Conservation (phyloP, 2,888 invertebrate genomes). For the Cheilosia vernalis region DNA sequence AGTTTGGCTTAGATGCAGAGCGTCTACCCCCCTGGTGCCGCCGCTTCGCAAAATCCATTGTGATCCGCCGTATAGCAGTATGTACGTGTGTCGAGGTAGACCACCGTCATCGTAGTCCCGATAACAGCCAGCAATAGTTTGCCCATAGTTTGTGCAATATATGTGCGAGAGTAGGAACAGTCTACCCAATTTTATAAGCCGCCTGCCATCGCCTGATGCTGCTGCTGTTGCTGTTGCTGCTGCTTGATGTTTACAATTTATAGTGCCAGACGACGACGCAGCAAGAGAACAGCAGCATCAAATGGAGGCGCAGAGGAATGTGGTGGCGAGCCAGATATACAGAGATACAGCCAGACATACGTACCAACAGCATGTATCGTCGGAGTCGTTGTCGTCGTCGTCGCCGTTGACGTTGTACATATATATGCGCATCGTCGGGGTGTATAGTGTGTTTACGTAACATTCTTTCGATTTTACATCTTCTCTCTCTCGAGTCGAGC, state of each 20-base stretch:
- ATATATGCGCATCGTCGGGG: conserved; percentile 27
- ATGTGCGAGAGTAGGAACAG: neutral
- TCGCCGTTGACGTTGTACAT: conserved; percentile 12
- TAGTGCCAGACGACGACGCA: conserved; percentile 41
- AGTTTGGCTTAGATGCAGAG: conserved; percentile 18
- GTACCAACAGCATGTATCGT: conserved; percentile 8
- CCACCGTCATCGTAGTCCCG: conserved; percentile 25
- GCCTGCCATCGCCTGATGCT: conserved; percentile 3
- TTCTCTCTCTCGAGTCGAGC: conserved; percentile 55
- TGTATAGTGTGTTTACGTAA: conserved; percentile 56
- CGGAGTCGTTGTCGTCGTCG: conserved; percentile 11
- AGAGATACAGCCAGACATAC: conserved; percentile 28
- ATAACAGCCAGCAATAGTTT: conserved; percentile 41
- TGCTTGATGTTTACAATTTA: conserved; percentile 61
- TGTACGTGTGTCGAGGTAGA: conserved; percentile 26
- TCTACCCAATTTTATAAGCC: conserved; percentile 52
- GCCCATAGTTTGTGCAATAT: conserved; percentile 37
- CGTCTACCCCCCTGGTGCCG: neutral
- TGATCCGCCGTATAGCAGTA: conserved; percentile 26
- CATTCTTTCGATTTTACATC: conserved; percentile 65
- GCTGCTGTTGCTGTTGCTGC: neutral
- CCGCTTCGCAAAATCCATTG: conserved; percentile 19
- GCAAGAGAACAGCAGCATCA: conserved; percentile 1
- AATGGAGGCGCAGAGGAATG: conserved; percentile 28
- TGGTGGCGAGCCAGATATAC: conserved; percentile 44